phyloP scores from a whole-genome alignment of 2,888 invertebrate genomes.

The Synanthedon formicaeformis region DNA sequence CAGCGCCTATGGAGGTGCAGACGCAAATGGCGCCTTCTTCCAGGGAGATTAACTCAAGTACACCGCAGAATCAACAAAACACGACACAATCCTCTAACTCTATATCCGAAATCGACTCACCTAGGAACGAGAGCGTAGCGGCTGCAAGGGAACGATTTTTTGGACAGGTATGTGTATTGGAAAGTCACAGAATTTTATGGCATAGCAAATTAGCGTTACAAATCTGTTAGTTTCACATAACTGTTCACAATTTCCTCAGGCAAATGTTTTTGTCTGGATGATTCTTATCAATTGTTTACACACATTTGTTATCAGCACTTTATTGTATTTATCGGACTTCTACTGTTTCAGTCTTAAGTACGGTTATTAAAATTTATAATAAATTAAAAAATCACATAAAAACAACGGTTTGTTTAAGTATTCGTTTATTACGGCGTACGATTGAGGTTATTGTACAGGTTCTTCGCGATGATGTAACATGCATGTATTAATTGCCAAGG shows the following conservation, averaged over 20 bases:
- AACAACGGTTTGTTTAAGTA: too few relatives aligned
- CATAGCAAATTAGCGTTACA: slow-evolving; percentile 45
- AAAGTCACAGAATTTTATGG: neutral
- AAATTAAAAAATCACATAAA: too few relatives aligned
- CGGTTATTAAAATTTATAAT: too few relatives aligned
- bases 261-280: slow-evolving; percentile 7
- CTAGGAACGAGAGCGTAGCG: slow-evolving; percentile 48
- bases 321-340: too few relatives aligned
- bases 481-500: slow-evolving; percentile 49
- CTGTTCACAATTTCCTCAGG: slow-evolving; percentile 2
- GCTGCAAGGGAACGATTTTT: slow-evolving; percentile 61
- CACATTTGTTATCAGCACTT: neutral
- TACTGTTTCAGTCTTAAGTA: too few relatives aligned
- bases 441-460: slow-evolving; percentile 43
- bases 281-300: neutral
- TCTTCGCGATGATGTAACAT: slow-evolving; percentile 52
- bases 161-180: slow-evolving; percentile 36
- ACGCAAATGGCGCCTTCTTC: slow-evolving; percentile 23
- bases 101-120: slow-evolving; percentile 24
- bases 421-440: slow-evolving; percentile 1
- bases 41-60: slow-evolving; percentile 11
- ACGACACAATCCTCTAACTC: slow-evolving; percentile 13
- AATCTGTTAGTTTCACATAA: slow-evolving; percentile 15
- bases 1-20: slow-evolving; percentile 24
- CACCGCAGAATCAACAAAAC: slow-evolving; percentile 12